Evolutionary conservation across 2,113 vertebrate species (phyloP).

Genomic region (Herpailurus yagouaroundi): DNA sequence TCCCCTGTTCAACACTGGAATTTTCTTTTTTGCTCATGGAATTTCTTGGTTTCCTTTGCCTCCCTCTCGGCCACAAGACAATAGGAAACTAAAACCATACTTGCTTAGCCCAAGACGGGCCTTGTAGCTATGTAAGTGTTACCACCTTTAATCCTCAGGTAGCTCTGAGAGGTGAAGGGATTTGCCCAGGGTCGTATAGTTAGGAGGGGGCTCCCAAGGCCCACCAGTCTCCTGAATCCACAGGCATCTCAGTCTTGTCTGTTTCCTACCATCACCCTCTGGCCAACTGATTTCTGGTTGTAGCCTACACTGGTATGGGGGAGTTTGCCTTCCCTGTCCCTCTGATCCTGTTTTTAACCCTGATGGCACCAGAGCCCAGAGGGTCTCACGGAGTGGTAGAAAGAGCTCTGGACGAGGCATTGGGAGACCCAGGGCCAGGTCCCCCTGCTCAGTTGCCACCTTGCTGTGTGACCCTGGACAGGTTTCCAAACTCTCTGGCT

Average conservation of each 20-base stretch:
- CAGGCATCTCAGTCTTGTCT: accelerated
- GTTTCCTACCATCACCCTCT: not conserved
- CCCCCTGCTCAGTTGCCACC: not conserved
- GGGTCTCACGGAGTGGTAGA: not conserved
- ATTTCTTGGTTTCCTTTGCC: conserved; percentile 40
- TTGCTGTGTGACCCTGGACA: not conserved
- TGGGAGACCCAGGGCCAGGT: not conserved
- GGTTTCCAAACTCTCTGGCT: not conserved
- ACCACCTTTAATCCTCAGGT: not conserved
- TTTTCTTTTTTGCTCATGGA: conserved; percentile 27
- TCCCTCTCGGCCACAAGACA: not conserved
- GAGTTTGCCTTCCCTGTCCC: not conserved
- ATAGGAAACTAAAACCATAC: not conserved
- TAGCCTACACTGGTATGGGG: not conserved
- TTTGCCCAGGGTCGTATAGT: not conserved
- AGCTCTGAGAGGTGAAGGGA: not conserved
- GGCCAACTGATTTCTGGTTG: not conserved
- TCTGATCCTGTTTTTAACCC: not conserved
- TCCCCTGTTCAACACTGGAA: not conserved
- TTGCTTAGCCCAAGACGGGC: not conserved
- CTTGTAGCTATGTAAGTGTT: accelerated
- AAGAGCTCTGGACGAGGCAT: not conserved
- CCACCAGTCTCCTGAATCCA: accelerated
- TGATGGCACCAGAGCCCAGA: not conserved
- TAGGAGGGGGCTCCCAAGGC: not conserved